Percentiles rank a stretch among this genome's conserved stretches.
phyloP scores from a whole-genome alignment of 2,113 vertebrate genomes.

The Petaurus breviceps region DNA sequence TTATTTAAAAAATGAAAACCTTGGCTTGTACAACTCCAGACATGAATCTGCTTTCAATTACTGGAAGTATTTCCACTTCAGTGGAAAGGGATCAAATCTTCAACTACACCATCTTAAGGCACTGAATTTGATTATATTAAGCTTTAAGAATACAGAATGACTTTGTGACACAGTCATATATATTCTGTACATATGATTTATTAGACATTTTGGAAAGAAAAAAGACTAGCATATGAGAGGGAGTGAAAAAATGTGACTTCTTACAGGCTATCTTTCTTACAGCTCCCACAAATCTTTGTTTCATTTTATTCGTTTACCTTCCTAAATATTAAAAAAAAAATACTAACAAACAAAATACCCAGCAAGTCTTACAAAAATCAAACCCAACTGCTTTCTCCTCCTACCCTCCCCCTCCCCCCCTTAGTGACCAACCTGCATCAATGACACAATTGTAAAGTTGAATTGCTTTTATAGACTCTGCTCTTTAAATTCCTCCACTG shows the following conservation, averaged over 20 bases:
- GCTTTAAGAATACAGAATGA: constrained; percentile 76
- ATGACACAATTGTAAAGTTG: constrained; percentile 76
- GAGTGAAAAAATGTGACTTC: constrained; percentile 57
- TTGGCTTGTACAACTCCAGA: constrained; percentile 85
- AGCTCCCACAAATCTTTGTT: constrained; percentile 55
- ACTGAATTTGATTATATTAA: constrained; percentile 81
- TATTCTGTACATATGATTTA: constrained; percentile 47
- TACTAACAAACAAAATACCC: background rate
- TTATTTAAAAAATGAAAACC: constrained; percentile 87
- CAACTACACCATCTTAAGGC: constrained; percentile 84
- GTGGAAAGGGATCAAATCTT: constrained; percentile 86
- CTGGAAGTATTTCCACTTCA: constrained; percentile 87
- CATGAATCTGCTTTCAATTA: constrained; percentile 88
- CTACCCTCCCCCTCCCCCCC: background rate
- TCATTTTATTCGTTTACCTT: constrained; percentile 41
- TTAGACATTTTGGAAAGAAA: constrained; percentile 54
- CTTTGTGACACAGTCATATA: constrained; percentile 73
- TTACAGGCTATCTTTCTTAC: constrained; percentile 34
- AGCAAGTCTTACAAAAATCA: constrained; percentile 26
- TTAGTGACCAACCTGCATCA: constrained; percentile 39
- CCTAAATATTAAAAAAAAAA: constrained; percentile 30
- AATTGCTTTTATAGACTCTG: constrained; percentile 62
- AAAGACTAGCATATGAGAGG: background rate
- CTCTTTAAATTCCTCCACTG: background rate
- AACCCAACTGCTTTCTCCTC: background rate